Base-by-base conservation (phyloP, 2,797 vertebrate genomes). In the Crocidura indochinensis region DNA sequence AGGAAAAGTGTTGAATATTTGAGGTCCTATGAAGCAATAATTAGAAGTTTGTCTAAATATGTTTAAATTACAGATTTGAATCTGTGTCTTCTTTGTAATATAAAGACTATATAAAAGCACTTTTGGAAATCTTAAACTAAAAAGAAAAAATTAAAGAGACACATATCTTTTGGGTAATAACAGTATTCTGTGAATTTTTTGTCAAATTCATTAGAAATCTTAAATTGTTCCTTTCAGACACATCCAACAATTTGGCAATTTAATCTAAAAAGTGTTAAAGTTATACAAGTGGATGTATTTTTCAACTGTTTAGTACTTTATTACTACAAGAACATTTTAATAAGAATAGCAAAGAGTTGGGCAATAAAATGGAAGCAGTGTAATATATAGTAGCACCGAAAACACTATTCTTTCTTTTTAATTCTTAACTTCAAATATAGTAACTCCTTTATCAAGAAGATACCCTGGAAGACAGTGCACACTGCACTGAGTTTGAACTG, bases 1-100 rank as follows among this genome's bases (percentile, higher is more conserved):
- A 97, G 97, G 96, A 96, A 96, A 95, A 0, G 24, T 90, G 95
- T 76, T 94, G 96, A 97, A 95, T 97, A 97, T 92, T 96, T 95
- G 93, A 95, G 95, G 96, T 97, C 93, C 91, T 88, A 93, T 83
- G 92, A 93, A 93, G 65, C 83, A 94, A 89, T 94, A 96, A 95
- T 95, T 95, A 96, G 90, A 83, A 88, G 87, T 94, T 94, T 31
- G 4, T 91, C 96, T 95, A 95, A 96, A 93, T 68, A 94, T 24
- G 90, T 90, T 96, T 92, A 94, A 95, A 90, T 87, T 94, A 94
- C 92, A 94, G 95, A 95, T 95, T 76, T 95, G 94, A 96, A 96
- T 96, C 85, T 95, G 92, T 82, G 88, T 96, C 84, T 94, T 92
- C 31, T 69, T 85, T 76, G 9, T 47, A 81, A 88, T 12, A 27